phyloP scores from a whole-genome alignment of 1,140 invertebrate genomes.

The Heliconius hewitsoni region DNA sequence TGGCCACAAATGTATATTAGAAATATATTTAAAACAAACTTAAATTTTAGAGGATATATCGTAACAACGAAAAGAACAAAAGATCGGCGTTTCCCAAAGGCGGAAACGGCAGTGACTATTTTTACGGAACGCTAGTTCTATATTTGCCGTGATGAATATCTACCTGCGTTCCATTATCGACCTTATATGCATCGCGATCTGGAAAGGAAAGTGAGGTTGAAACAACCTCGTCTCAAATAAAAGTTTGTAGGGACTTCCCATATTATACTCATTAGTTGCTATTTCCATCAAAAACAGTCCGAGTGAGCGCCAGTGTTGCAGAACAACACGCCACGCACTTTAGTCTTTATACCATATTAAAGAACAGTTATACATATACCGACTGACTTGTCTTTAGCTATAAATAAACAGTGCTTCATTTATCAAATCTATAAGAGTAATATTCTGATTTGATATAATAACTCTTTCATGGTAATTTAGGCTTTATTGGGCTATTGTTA shows the following conservation, averaged over 20 bases:
- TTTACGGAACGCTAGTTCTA: conserved; percentile 63
- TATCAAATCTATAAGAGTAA: conserved; percentile 2
- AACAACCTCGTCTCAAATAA: conserved; percentile 19
- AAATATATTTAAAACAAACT: conserved; percentile 11
- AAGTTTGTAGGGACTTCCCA: conserved; percentile 18
- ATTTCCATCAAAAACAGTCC: conserved; percentile 47
- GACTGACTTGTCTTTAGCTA: not conserved
- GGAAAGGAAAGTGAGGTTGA: conserved; percentile 21
- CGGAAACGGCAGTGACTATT: conserved; percentile 73
- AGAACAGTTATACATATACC: conserved; percentile 17
- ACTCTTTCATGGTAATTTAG: not conserved
- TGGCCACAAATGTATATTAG: not conserved
- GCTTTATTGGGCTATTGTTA: not conserved
- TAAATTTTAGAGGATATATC: not conserved
- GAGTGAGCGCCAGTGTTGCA: conserved; percentile 14
- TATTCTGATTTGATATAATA: conserved; percentile 11
- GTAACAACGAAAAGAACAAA: conserved; percentile 54
- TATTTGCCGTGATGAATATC: conserved; percentile 49
- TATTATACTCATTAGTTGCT: conserved; percentile 52
- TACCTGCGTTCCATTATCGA: conserved; percentile 49
- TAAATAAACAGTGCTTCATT: conserved; percentile 17
- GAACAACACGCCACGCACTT: conserved; percentile 21
- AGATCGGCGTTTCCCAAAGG: conserved; percentile 66
- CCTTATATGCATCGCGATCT: conserved; percentile 41
- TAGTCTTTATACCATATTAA: conserved; percentile 19